Conservation (phyloP, 1,140 invertebrate species). For the Papilio aristodemus region DNA sequence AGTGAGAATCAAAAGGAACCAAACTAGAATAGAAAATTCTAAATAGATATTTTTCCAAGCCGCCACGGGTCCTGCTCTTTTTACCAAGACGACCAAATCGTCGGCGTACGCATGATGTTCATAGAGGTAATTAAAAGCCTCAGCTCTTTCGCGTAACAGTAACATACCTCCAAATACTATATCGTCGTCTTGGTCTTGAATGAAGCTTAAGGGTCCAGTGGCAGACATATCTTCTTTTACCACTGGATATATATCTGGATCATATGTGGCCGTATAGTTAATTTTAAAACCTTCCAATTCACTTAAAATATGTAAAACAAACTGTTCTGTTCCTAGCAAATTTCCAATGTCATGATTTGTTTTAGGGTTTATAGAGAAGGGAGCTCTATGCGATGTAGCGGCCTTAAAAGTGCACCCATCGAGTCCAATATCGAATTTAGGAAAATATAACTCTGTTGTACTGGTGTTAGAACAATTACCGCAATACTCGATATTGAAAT, state of each 20-base stretch:
- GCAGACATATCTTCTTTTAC: slow-evolving; percentile 44
- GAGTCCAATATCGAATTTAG: slow-evolving; percentile 32
- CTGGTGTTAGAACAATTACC: background rate
- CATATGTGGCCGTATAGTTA: slow-evolving; percentile 43
- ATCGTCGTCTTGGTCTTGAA: slow-evolving; percentile 50
- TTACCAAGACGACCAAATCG: slow-evolving; percentile 49
- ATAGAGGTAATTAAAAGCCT: slow-evolving; percentile 49
- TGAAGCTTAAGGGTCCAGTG: slow-evolving; percentile 42
- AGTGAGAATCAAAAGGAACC: slow-evolving; percentile 47
- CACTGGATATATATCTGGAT: slow-evolving; percentile 45
- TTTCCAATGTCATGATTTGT: slow-evolving; percentile 8
- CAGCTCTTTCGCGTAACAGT: slow-evolving; percentile 43
- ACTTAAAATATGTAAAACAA: slow-evolving; percentile 44
- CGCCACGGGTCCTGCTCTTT: slow-evolving; percentile 43
- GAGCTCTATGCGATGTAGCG: slow-evolving; percentile 49
- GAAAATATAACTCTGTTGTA: slow-evolving; percentile 20
- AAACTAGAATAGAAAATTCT: slow-evolving; percentile 54
- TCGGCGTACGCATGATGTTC: slow-evolving; percentile 49
- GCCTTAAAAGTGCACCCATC: slow-evolving; percentile 51
- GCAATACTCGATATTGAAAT: background rate
- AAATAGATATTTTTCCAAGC: slow-evolving; percentile 50
- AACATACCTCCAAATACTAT: slow-evolving; percentile 54
- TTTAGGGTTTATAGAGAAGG: slow-evolving; percentile 44
- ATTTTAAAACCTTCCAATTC: slow-evolving; percentile 52
- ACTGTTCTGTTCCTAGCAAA: slow-evolving; percentile 52